A percentile compares a stretch with the other conserved stretches of the same genome.
phyloP scores from a whole-genome alignment of 2,888 invertebrate species.

The Oscheius myriophilus region DNA sequence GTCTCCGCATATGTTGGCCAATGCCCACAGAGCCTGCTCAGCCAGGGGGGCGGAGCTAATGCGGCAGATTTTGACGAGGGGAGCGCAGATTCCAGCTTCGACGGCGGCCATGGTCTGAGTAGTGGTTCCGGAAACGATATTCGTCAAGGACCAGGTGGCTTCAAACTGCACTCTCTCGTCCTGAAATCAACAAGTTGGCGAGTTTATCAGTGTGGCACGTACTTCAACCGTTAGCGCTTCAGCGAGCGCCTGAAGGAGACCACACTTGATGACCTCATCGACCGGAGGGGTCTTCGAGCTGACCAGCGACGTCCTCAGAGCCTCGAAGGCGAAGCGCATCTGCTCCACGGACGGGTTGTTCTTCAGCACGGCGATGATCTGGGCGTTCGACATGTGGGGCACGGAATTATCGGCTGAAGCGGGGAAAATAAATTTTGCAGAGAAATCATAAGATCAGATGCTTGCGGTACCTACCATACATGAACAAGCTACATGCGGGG shows the following conservation, averaged over 20 bases:
- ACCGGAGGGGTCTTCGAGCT: conserved; percentile 91
- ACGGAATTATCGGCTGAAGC: conserved; percentile 23
- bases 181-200: conserved; percentile 37
- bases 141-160: conserved; percentile 93
- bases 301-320: conserved; percentile 83
- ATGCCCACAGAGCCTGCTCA: conserved; percentile 84
- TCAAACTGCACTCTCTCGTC: conserved; percentile 81
- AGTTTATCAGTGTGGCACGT: conserved; percentile 7
- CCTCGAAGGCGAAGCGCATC: conserved; percentile 60
- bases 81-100: conserved; percentile 84
- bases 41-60: conserved; percentile 80
- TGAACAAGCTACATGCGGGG: no score
- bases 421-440: background rate
- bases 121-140: conserved; percentile 88
- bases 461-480: no score
- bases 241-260: conserved; percentile 85
- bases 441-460: background rate
- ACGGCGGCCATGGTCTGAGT: conserved; percentile 82
- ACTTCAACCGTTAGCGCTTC: conserved; percentile 77
- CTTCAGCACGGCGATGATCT: conserved; percentile 54
- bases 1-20: conserved; percentile 92
- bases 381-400: conserved; percentile 36
- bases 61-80: conserved; percentile 81
- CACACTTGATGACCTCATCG: conserved; percentile 83
- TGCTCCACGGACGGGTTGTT: conserved; percentile 55